Conservation (phyloP, 1,140 invertebrate species). For the Leptinotarsa lineolata region DNA sequence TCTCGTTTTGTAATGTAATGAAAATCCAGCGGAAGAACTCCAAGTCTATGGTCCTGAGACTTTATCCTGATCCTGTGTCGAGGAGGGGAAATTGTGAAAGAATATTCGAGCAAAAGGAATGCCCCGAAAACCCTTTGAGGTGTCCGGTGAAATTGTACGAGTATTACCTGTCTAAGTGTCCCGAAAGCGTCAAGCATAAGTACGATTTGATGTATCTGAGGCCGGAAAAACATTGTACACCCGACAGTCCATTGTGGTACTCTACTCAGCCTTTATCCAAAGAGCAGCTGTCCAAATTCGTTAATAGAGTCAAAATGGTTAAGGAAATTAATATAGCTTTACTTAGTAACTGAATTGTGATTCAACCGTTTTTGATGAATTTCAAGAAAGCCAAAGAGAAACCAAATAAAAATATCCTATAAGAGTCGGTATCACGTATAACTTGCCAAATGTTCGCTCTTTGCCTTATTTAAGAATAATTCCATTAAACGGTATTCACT, state of each 20-base stretch:
- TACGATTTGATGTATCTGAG: constrained; percentile 88
- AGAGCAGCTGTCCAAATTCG: constrained; percentile 79
- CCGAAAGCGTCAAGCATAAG: constrained; percentile 85
- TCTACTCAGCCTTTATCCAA: constrained; percentile 76
- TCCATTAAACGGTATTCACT: too few relatives aligned
- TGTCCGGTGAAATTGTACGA: constrained; percentile 93
- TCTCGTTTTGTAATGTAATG: constrained; percentile 66
- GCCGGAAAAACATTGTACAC: constrained; percentile 85
- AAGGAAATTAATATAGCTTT: constrained; percentile 71
- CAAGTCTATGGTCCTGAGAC: constrained; percentile 62
- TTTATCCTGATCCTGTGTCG: constrained; percentile 63
- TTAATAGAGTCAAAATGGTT: constrained; percentile 84
- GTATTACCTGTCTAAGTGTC: constrained; percentile 93
- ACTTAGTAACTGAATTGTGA: constrained; percentile 1
- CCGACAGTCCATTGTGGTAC: constrained; percentile 92
- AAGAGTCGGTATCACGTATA: too few relatives aligned
- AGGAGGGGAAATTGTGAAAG: constrained; percentile 63
- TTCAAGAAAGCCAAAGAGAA: neutral
- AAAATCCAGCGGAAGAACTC: constrained; percentile 69
- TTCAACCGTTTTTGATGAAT: neutral
- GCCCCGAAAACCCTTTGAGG: constrained; percentile 82
- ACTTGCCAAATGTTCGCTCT: too few relatives aligned
- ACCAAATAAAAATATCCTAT: too few relatives aligned
- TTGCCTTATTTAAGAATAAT: neutral
- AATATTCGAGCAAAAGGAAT: constrained; percentile 86